phyloP scores from a whole-genome alignment of 1,140 invertebrate genomes.

The Drosophila chauvacae region DNA sequence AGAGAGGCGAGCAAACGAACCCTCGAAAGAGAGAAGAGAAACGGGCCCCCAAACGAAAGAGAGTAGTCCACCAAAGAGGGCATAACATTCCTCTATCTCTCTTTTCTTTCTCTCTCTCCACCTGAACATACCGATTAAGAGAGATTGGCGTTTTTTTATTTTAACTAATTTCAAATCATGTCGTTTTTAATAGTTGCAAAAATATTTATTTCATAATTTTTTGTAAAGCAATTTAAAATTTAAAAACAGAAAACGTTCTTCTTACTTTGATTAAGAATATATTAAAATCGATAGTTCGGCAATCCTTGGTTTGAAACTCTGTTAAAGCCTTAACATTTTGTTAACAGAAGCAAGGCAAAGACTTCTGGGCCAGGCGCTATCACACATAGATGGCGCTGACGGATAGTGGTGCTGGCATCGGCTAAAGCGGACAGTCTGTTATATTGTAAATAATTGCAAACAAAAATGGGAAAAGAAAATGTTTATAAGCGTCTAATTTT shows the following conservation, averaged over 20 bases:
- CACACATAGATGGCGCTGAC: slow-evolving; percentile 2
- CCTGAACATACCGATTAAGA: too few relatives aligned
- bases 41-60: slow-evolving; percentile 9
- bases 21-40: slow-evolving; percentile 11
- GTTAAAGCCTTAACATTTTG: background rate
- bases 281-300: background rate
- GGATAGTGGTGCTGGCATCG: background rate
- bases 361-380: background rate
- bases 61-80: background rate
- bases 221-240: background rate
- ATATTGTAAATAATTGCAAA: background rate
- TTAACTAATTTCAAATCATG: too few relatives aligned
- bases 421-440: background rate
- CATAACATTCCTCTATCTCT: background rate
- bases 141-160: background rate
- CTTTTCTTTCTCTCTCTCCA: background rate
- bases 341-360: background rate
- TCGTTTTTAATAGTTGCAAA: too few relatives aligned
- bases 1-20: slow-evolving; percentile 7
- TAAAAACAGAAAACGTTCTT: background rate
- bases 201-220: background rate
- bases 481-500: background rate
- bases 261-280: background rate
- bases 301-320: background rate
- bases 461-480: background rate